These are phyloP conservation scores for Porites divaricata DNA, from an alignment of 92 coral and sea anemone genomes.

Conservation along the genomic window DNA sequence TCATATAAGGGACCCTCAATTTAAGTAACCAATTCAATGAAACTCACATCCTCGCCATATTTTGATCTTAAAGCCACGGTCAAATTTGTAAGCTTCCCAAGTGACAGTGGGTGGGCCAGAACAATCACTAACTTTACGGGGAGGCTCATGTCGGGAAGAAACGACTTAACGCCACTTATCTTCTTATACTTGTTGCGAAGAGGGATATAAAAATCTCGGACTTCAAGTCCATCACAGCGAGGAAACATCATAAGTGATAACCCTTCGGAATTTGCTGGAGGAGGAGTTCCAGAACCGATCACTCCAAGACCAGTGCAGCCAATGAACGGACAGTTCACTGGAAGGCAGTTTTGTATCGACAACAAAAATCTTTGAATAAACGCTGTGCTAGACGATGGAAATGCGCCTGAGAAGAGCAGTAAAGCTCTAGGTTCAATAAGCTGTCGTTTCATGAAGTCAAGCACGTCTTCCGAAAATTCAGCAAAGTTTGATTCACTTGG, in stretches of 20 bases:
- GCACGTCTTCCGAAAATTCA: slow-evolving; percentile 23
- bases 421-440: slow-evolving; percentile 51
- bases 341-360: slow-evolving; percentile 43
- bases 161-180: slow-evolving; percentile 71
- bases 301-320: slow-evolving; percentile 65
- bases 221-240: slow-evolving; percentile 54
- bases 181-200: slow-evolving; percentile 84
- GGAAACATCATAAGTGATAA: slow-evolving; percentile 72
- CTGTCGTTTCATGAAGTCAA: slow-evolving; percentile 37
- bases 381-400: slow-evolving; percentile 27
- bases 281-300: slow-evolving; percentile 47
- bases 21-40: too few species aligned
- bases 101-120: slow-evolving; percentile 81
- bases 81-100: slow-evolving; percentile 83
- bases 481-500: slow-evolving; percentile 24
- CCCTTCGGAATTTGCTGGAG: slow-evolving; percentile 25
- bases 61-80: slow-evolving; percentile 72
- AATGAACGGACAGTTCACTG: slow-evolving; percentile 53
- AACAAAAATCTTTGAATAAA: slow-evolving; percentile 36
- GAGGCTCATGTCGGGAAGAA: slow-evolving; percentile 74
- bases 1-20: too few species aligned
- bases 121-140: slow-evolving; percentile 79
- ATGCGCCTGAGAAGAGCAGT: slow-evolving; percentile 50
- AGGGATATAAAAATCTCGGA: slow-evolving; percentile 69
- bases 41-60: slow-evolving; percentile 81